These are phyloP conservation scores for Champsocephalus esox DNA, from an alignment of 2,797 vertebrate genomes.

Conservation along the genomic window DNA sequence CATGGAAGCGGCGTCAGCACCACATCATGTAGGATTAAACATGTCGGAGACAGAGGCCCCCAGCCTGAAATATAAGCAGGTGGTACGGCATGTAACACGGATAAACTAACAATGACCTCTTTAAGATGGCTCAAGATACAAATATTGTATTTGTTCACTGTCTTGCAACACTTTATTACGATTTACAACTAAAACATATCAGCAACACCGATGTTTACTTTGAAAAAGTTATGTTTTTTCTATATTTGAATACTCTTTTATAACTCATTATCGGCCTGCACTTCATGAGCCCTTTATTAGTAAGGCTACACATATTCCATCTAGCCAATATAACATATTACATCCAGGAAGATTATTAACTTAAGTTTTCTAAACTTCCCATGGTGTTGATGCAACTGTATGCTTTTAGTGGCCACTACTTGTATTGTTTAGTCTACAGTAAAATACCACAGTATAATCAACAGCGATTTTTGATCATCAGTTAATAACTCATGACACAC, in stretches of 20 bases:
- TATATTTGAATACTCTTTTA: neutral
- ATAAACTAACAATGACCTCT: constrained; percentile 15
- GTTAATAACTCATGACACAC: too few species aligned
- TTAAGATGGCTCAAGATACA: neutral
- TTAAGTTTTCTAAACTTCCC: neutral
- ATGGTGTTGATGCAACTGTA: neutral
- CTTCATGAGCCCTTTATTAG: neutral
- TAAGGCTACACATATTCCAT: neutral
- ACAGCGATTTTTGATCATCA: neutral
- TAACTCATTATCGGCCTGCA: neutral
- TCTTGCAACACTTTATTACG: neutral
- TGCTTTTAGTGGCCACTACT: neutral
- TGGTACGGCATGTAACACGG: neutral
- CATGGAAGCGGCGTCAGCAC: neutral
- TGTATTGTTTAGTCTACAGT: neutral
- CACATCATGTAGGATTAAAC: neutral
- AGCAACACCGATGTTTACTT: neutral
- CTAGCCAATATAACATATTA: neutral
- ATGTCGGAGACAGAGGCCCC: constrained; percentile 9
- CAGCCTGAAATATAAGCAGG: neutral
- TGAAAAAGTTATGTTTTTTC: neutral
- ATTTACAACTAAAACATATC: neutral
- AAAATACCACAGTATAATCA: neutral
- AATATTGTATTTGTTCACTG: fast-evolving
- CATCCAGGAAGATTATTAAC: neutral